phyloP scores from a whole-genome alignment of 64 coral and sea anemone genomes.

The Catalaphyllia jardinei region DNA sequence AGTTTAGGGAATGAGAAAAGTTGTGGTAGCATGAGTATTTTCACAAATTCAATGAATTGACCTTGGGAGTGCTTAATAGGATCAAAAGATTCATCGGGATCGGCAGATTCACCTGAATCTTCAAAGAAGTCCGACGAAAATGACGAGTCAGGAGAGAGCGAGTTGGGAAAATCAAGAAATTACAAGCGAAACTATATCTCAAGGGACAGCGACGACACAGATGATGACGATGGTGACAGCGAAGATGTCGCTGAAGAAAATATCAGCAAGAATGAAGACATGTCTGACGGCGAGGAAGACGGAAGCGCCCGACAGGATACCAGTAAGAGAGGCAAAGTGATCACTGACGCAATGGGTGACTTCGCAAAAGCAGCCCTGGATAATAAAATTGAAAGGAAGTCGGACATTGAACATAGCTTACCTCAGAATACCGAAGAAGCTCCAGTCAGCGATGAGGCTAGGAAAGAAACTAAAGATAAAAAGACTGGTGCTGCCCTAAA shows the following conservation, averaged over 20 bases:
- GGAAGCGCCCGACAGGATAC: not conserved
- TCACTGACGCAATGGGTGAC: conserved; percentile 76
- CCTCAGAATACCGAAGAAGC: conserved; percentile 40
- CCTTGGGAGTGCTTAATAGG: not conserved
- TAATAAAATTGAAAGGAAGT: conserved; percentile 69
- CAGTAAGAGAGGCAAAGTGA: conserved; percentile 46
- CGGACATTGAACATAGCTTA: conserved; percentile 76
- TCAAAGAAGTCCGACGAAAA: conserved; percentile 10
- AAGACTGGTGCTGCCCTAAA: conserved; percentile 49
- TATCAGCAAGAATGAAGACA: conserved; percentile 31
- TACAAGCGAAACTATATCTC: conserved; percentile 52
- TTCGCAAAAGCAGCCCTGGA: conserved; percentile 73
- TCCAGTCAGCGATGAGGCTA: not conserved
- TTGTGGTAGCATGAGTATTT: too few relatives aligned
- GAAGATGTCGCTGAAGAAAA: conserved; percentile 38
- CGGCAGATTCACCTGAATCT: not conserved
- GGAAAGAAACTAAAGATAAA: not conserved
- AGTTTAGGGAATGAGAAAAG: too few relatives aligned
- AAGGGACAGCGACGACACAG: conserved; percentile 11
- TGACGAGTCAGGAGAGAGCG: conserved; percentile 5
- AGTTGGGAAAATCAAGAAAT: conserved; percentile 27
- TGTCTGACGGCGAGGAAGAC: conserved; percentile 9
- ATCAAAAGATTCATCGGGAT: conserved; percentile 17
- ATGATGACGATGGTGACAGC: conserved; percentile 34
- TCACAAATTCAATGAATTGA: too few relatives aligned